Evolutionary conservation across 2,888 invertebrate species (phyloP).

Genomic region (Phortica magna): DNA sequence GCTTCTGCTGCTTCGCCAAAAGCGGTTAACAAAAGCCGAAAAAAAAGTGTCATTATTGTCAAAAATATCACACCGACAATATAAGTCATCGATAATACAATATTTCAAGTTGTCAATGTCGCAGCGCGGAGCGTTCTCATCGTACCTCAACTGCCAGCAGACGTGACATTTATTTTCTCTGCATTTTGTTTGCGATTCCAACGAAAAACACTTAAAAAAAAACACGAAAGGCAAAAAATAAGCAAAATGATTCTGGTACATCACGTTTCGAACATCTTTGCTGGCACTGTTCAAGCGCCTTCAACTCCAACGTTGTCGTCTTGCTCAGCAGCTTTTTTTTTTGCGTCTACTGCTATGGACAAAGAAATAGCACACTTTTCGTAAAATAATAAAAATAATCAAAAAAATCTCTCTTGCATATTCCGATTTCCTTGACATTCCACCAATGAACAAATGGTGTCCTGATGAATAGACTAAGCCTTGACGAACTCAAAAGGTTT

Average conservation of each 20-base stretch:
- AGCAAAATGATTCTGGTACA: constrained; percentile 3
- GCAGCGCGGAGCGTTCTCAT: constrained; percentile 7
- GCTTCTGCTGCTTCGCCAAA: not conserved
- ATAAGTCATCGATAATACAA: constrained; percentile 61
- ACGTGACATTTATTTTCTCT: constrained; percentile 53
- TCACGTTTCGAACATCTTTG: constrained; percentile 32
- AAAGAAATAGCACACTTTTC: too few relatives aligned
- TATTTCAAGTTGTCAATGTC: constrained; percentile 51
- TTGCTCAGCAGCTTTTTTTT: too few relatives aligned
- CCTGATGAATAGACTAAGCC: too few relatives aligned
- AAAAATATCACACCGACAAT: constrained; percentile 60
- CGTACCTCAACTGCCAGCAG: not conserved
- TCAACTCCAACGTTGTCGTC: too few relatives aligned
- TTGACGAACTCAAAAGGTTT: too few relatives aligned
- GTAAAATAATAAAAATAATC: too few relatives aligned
- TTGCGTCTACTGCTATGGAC: too few relatives aligned
- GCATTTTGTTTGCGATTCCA: constrained; percentile 47
- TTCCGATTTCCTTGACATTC: too few relatives aligned
- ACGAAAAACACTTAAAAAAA: constrained; percentile 8
- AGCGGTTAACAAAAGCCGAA: not conserved
- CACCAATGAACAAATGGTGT: too few relatives aligned
- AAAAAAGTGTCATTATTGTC: constrained; percentile 61
- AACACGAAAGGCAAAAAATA: constrained; percentile 1
- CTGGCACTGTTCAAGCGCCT: not conserved
- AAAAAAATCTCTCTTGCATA: too few relatives aligned